Evolutionary conservation across 2,113 vertebrate species (phyloP).

Genomic region (Nibea coibor): DNA sequence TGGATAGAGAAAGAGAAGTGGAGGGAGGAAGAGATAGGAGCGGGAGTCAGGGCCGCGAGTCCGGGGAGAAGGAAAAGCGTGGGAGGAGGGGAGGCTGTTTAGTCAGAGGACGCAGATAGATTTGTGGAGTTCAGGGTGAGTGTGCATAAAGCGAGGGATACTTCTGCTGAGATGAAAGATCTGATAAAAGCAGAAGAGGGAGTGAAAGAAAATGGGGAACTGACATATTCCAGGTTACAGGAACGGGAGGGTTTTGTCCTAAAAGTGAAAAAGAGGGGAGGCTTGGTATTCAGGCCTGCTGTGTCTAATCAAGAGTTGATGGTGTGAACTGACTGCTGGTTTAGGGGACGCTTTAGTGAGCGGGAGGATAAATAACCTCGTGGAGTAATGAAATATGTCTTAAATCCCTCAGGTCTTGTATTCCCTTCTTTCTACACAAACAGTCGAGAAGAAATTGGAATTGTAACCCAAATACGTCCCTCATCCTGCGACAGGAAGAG

Average conservation of each 20-base stretch:
- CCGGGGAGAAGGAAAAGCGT: constrained; percentile 62
- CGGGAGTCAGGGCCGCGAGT: constrained; percentile 62
- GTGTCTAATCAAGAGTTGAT: constrained; percentile 48
- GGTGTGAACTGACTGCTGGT: constrained; percentile 54
- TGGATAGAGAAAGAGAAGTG: constrained; percentile 65
- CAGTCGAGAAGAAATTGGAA: constrained; percentile 38
- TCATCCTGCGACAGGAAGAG: constrained; percentile 67
- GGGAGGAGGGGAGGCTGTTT: constrained; percentile 70
- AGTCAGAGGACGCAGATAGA: constrained; percentile 67
- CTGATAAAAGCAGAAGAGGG: constrained; percentile 41
- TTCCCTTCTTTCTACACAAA: constrained; percentile 50
- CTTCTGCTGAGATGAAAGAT: constrained; percentile 38
- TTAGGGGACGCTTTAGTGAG: constrained; percentile 31
- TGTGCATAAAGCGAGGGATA: constrained; percentile 52
- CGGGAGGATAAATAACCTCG: constrained; percentile 64
- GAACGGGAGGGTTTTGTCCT: constrained; percentile 33
- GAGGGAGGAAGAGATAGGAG: constrained; percentile 68
- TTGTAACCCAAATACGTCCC: constrained; percentile 71
- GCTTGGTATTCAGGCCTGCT: constrained; percentile 42
- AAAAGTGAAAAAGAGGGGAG: constrained; percentile 25
- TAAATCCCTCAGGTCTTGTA: constrained; percentile 59
- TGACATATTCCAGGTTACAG: constrained; percentile 59
- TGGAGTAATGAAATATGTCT: constrained; percentile 49
- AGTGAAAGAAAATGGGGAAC: constrained; percentile 53
- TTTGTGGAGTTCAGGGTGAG: constrained; percentile 74